A percentile compares a stretch with the other conserved stretches of the same genome.
Evolutionary conservation across 2,888 invertebrate species (phyloP).

Genomic region (Cheilosia vulpina): DNA sequence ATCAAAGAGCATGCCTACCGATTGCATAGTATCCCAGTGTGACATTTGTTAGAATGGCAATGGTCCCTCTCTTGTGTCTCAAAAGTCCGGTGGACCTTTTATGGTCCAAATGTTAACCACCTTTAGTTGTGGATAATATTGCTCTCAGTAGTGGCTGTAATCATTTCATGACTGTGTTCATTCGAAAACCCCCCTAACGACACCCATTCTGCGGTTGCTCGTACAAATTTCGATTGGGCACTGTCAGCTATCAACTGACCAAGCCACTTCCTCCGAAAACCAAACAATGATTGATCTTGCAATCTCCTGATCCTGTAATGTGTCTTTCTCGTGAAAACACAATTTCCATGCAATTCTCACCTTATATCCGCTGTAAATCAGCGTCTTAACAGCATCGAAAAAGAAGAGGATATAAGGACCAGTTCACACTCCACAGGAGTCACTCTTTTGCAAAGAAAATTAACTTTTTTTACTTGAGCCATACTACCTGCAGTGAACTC

Average conservation of each 20-base stretch:
- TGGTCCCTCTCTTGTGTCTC: no score
- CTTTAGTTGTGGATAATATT: no score
- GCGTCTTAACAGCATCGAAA: conserved; percentile 31
- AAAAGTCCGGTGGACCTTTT: no score
- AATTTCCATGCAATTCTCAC: conserved; percentile 40
- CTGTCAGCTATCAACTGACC: conserved; percentile 6
- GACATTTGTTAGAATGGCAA: no score
- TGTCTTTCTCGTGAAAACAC: conserved; percentile 38
- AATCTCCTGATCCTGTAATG: conserved; percentile 29
- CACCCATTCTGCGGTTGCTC: conserved; percentile 1
- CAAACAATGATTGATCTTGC: conserved; percentile 27
- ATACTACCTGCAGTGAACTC: conserved; percentile 41
- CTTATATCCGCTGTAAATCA: conserved; percentile 69
- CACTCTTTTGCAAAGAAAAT: conserved; percentile 51
- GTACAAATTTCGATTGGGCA: background rate
- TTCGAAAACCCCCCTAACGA: background rate
- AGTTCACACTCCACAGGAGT: conserved; percentile 68
- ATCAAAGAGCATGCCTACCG: no score
- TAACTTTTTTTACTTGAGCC: conserved; percentile 42
- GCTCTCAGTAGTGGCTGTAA: no score
- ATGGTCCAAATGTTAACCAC: no score
- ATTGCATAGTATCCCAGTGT: no score
- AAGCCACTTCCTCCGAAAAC: conserved; percentile 4
- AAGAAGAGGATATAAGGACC: conserved; percentile 54
- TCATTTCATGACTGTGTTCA: no score